phyloP scores from a whole-genome alignment of 2,888 invertebrate species.

The Luperina nickerlii region DNA sequence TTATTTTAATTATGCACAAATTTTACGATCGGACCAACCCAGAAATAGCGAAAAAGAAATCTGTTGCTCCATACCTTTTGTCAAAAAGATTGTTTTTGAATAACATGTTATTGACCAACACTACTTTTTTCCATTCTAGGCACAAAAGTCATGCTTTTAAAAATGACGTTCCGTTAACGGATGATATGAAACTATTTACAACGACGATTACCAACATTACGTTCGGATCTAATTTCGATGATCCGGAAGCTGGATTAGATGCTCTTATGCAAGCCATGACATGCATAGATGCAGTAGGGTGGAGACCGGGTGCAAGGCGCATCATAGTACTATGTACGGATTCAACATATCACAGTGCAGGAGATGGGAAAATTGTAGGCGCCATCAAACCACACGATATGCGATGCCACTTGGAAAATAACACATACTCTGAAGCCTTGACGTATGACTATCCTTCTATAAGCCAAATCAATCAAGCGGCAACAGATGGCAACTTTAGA shows the following conservation, averaged over 20 bases:
- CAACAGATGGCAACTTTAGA: conserved; percentile 93
- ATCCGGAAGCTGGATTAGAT: conserved; percentile 96
- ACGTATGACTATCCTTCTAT: conserved; percentile 95
- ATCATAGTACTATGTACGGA: conserved; percentile 95
- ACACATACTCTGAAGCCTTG: conserved; percentile 89
- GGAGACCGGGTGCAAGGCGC: conserved; percentile 93
- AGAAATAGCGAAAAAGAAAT: not conserved
- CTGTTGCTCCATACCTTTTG: not conserved
- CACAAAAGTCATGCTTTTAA: conserved; percentile 88
- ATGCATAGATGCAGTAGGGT: conserved; percentile 92
- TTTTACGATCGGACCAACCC: not conserved
- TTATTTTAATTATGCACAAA: not conserved
- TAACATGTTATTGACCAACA: not conserved
- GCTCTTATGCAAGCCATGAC: conserved; percentile 96
- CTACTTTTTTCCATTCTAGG: conserved; percentile 72
- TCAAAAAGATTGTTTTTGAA: not conserved
- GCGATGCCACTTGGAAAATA: conserved; percentile 90
- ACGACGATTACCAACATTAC: conserved; percentile 36
- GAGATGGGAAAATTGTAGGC: conserved; percentile 94
- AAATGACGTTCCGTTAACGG: conserved; percentile 93
- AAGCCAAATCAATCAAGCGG: conserved; percentile 91
- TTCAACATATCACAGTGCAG: conserved; percentile 94
- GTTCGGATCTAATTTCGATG: conserved; percentile 91
- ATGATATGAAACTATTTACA: conserved; percentile 86
- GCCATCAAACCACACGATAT: conserved; percentile 93